phyloP scores from a whole-genome alignment of 2,888 invertebrate genomes.

The Maniola hyperantus region DNA sequence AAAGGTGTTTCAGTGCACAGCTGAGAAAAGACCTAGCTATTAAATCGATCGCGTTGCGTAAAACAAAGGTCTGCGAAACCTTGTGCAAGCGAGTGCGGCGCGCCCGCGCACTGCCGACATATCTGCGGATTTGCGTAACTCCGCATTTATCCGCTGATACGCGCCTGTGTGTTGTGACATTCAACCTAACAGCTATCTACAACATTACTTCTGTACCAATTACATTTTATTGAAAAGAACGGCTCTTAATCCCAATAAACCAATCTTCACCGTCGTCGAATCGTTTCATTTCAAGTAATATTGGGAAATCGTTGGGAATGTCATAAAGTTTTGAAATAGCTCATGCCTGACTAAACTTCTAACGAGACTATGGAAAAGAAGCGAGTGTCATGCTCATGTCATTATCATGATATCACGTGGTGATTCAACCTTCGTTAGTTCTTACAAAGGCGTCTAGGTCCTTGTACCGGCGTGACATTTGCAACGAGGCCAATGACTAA shows the following conservation, averaged over 20 bases:
- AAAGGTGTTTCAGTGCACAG: conserved; percentile 57
- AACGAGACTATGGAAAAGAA: conserved; percentile 22
- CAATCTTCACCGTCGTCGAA: background rate
- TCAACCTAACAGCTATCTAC: conserved; percentile 61
- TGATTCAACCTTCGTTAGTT: conserved; percentile 42
- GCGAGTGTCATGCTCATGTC: conserved; percentile 57
- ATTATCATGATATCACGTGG: conserved; percentile 62
- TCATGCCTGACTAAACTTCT: conserved; percentile 19
- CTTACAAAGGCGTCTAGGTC: conserved; percentile 8
- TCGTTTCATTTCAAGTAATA: background rate
- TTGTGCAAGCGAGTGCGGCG: conserved; percentile 80
- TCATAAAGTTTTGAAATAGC: conserved; percentile 6
- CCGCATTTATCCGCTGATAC: conserved; percentile 80
- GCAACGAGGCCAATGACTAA: conserved; percentile 37
- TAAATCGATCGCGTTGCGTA: conserved; percentile 82
- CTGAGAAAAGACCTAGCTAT: conserved; percentile 79
- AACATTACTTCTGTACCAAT: conserved; percentile 11
- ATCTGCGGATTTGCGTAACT: conserved; percentile 82
- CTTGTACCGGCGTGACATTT: conserved; percentile 55
- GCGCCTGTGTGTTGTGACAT: conserved; percentile 75
- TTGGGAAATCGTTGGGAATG: background rate
- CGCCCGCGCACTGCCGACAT: conserved; percentile 75
- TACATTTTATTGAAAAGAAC: background rate
- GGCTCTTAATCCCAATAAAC: background rate
- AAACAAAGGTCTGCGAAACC: conserved; percentile 83